Evolutionary conservation across 1,140 invertebrate genomes (phyloP), one percentile per base, ranked within the genome.

Genomic region (Dendroctonus valens): DNA sequence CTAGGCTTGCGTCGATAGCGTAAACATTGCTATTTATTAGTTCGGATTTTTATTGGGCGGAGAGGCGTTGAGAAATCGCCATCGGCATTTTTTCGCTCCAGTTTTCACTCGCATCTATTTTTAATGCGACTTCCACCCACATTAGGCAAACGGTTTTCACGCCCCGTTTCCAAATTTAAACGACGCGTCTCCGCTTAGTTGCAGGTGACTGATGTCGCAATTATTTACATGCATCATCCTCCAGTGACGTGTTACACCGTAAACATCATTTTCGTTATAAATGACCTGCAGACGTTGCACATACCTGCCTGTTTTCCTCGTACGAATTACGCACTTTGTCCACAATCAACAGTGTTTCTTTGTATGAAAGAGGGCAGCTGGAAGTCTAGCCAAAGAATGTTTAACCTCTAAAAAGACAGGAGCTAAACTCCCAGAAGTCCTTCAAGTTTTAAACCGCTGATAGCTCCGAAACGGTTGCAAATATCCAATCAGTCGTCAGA

Each of bases 191-290:
- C 53, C 11, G 7, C 39, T 26, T 14, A 7, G 53, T 55, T 40
- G 40, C 53, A 55, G 53, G 53, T 55, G 53, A 55, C 39, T 55
- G 53, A 55, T 40, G 53, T 39, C 3, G 15, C 9, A 55, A 55
- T 55, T 55, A 55, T 55, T 55, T 55, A 55, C 11, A 40, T 14
- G 9, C 15, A 37, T 38, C 15, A 55, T 40, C 15, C 6, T 39
- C 1, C n/a, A n/a, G 40, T 7, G 53, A 52, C 7, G 15, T 52
- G 9, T 52, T 52, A n/a, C 50, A 52, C n/a, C 12, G 50, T 8
- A 52, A 52, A 52, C 50, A 52, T 55, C 7, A 55, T 55, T 55
- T 55, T 55, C 53, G 9, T 55, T 39, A 55, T 40, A 55, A 55
- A 55, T 55, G 26, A 41, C 9, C 53, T 55, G 53, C 11, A 39